A percentile compares a stretch with the other conserved stretches of the same genome.
phyloP scores from a whole-genome alignment of 2,797 vertebrate genomes.

The Sebastes minor region DNA sequence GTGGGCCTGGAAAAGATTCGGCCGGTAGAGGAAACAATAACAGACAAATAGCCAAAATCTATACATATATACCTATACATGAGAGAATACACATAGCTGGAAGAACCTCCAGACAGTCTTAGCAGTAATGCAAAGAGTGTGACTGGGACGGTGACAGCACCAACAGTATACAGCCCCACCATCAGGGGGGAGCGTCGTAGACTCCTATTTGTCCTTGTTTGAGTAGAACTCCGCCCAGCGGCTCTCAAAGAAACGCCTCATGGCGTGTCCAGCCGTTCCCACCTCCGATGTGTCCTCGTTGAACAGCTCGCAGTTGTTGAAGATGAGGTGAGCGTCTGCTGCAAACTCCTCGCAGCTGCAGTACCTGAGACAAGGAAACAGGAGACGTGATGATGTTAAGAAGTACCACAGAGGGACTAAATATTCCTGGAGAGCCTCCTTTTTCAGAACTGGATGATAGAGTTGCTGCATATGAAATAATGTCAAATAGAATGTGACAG shows the following conservation, averaged over 20 bases:
- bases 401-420: neutral
- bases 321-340: conserved; percentile 90
- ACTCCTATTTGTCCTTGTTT: conserved; percentile 84
- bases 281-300: conserved; percentile 96
- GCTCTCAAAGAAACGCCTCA: conserved; percentile 94
- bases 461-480: neutral
- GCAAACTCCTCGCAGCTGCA: conserved; percentile 93
- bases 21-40: conserved; percentile 70
- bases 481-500: neutral
- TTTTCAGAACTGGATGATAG: neutral
- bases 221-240: conserved; percentile 97
- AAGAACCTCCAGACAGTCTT: conserved; percentile 75
- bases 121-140: conserved; percentile 63
- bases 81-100: conserved; percentile 73
- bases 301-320: conserved; percentile 96
- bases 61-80: conserved; percentile 84
- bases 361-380: conserved; percentile 80
- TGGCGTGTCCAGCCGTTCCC: conserved; percentile 90
- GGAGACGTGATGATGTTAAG: neutral
- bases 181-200: conserved; percentile 15
- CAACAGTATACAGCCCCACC: conserved; percentile 61
- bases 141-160: conserved; percentile 66
- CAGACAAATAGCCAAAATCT: conserved; percentile 81
- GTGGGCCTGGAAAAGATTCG: conserved; percentile 58
- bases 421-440: neutral